Conservation (phyloP, 2,888 invertebrate genomes). For the Pherbina coryleti region DNA sequence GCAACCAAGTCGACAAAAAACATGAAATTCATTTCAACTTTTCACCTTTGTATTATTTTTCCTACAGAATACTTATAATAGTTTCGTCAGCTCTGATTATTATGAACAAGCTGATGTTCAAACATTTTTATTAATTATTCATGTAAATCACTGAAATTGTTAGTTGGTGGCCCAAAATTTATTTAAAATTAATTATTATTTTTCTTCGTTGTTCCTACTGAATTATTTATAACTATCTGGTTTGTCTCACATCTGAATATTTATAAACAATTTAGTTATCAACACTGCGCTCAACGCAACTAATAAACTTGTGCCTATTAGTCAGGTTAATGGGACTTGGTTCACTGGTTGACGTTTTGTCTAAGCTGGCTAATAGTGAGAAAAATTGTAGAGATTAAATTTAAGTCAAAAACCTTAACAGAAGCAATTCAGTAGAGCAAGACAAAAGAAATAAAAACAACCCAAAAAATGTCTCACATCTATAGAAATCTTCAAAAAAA, state of each 20-base stretch:
- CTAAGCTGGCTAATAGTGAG: neutral
- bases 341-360: neutral
- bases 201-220: neutral
- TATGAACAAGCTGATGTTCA: neutral
- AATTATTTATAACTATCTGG: slow-evolving; percentile 16
- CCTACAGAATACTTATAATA: neutral
- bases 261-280: slow-evolving; percentile 25
- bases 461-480: neutral
- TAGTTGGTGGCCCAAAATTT: slow-evolving; percentile 34
- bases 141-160: slow-evolving; percentile 23
- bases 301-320: slow-evolving; percentile 31
- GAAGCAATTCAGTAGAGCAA: neutral
- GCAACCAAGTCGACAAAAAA: neutral
- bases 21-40: neutral
- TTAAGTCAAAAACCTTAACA: neutral
- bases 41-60: neutral
- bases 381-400: slow-evolving; percentile 6
- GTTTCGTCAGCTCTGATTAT: slow-evolving; percentile 19
- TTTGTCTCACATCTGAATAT: slow-evolving; percentile 16
- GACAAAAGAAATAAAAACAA: neutral
- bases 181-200: slow-evolving; percentile 35
- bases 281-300: neutral
- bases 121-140: slow-evolving; percentile 34
- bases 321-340: slow-evolving; percentile 15
- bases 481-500: neutral